phyloP scores from a whole-genome alignment of 2,888 invertebrate genomes.

The Lagria hirta region DNA sequence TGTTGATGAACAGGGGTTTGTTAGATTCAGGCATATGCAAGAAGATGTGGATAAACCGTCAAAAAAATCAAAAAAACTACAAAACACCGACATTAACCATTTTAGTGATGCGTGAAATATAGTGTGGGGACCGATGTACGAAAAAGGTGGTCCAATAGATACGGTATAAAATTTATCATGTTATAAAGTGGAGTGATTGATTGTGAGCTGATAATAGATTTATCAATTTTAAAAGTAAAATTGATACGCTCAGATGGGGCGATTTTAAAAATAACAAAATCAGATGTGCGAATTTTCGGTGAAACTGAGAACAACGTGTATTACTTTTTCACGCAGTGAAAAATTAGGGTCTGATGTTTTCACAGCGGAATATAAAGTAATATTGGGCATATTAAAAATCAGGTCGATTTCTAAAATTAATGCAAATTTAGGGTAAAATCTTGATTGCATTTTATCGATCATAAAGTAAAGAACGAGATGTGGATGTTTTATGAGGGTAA shows the following conservation, averaged over 20 bases:
- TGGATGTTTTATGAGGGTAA: conserved; percentile 13
- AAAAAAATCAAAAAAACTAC: conserved; percentile 33
- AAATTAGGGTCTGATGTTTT: no score
- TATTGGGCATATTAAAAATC: no score
- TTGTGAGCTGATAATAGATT: conserved; percentile 1
- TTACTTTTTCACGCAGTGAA: no score
- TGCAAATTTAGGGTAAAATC: conserved; percentile 13
- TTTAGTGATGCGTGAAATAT: conserved; percentile 50
- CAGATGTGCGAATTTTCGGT: neutral
- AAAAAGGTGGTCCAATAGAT: conserved; percentile 5
- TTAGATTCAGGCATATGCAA: conserved; percentile 73
- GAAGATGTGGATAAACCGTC: conserved; percentile 41
- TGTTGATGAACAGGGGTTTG: conserved; percentile 88
- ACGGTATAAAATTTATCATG: conserved; percentile 6
- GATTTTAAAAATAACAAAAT: conserved; percentile 1
- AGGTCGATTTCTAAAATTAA: conserved; percentile 3
- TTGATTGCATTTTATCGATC: conserved; percentile 14
- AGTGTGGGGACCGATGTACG: conserved; percentile 17
- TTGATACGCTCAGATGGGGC: neutral
- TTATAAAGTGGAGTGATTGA: neutral
- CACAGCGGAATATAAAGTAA: no score
- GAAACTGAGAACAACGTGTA: conserved; percentile 6
- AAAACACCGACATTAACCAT: conserved; percentile 45
- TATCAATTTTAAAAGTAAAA: neutral
- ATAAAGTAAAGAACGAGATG: conserved; percentile 13